Evolutionary conservation across 2,113 vertebrate genomes (phyloP), one percentile per base, ranked within the genome.

Genomic region (Notothenia coriiceps): DNA sequence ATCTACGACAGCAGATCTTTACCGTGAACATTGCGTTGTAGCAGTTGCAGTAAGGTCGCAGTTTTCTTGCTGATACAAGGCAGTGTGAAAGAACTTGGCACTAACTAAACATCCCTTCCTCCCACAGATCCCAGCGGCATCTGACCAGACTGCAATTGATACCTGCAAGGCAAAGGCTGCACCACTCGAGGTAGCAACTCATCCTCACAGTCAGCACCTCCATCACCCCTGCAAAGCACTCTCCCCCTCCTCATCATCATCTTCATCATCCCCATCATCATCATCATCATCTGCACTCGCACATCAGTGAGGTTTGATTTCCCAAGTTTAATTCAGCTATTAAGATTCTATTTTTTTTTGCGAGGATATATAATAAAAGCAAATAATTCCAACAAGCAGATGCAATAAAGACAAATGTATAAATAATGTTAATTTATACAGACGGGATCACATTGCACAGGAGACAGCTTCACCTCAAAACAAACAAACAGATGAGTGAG

Each of bases 111-210:
- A 20, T 5, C 68, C 18, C 29, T 67, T 82, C 77, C 85, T 75
- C 77, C 77, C 33, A 78, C 93, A 96, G 96, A 95, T 96, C 82
- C 80, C 91, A 44, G 90, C 87, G 18, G 85, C 50, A 0, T 91
- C 89, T 0, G 94, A 96, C 62, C 94, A 95, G 83, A 95, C 90
- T 68, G 92, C 89, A 4, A 95, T 93, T 71, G 86, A 94, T 44
- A 89, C 80, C 54, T 96, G 96, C 86, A 81, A 89, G 55, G 91
- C 86, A 10, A 91, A 92, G 85, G 74, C 86, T 50, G 66, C 77
- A 4, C 87, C 60, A 2, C 84, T 76, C 0, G 90, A 94, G 94
- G 96, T 96, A 92, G 81, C 87, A 77, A 62, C 25, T 44, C 86
- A n/a, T 61, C 70, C 6, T 70, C 66, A 10, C 79, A 3, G 59